phyloP scores from a whole-genome alignment of 2,888 invertebrate genomes.

The Drosophila niveifrons region DNA sequence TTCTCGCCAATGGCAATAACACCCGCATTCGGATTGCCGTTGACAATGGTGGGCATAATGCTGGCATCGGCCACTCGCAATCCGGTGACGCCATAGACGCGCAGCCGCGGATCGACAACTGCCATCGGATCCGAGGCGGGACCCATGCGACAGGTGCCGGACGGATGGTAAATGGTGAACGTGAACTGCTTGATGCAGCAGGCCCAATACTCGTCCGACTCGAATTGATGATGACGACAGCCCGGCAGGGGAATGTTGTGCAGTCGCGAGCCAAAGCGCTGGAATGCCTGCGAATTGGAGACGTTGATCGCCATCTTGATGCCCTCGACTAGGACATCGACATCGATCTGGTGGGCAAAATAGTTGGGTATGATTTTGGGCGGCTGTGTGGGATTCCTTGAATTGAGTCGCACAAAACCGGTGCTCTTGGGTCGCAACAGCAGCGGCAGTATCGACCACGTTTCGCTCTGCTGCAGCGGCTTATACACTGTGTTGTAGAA shows the following conservation, averaged over 20 bases:
- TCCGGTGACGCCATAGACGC: conserved; percentile 92
- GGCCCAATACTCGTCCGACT: conserved; percentile 94
- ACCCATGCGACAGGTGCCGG: conserved; percentile 95
- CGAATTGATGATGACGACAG: conserved; percentile 90
- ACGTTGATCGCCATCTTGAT: conserved; percentile 93
- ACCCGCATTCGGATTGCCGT: conserved; percentile 96
- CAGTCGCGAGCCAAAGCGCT: conserved; percentile 92
- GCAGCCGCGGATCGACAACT: conserved; percentile 92
- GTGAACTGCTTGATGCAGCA: conserved; percentile 93
- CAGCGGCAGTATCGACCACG: conserved; percentile 93
- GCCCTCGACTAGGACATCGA: conserved; percentile 92
- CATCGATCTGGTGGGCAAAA: conserved; percentile 93
- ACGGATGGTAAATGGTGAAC: conserved; percentile 94
- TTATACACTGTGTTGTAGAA: conserved; percentile 95
- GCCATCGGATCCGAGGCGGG: conserved; percentile 90
- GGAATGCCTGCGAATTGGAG: conserved; percentile 92
- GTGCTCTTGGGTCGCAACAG: conserved; percentile 94
- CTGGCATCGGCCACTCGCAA: conserved; percentile 93
- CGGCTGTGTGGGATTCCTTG: conserved; percentile 92
- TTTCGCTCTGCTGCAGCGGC: conserved; percentile 91
- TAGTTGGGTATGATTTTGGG: conserved; percentile 97
- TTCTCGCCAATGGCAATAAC: conserved; percentile 96
- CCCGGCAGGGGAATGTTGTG: conserved; percentile 93
- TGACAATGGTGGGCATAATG: conserved; percentile 95
- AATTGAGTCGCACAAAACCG: conserved; percentile 94